Percentiles rank a stretch among this genome's conserved stretches.
phyloP scores from a whole-genome alignment of 2,888 invertebrate species.

The Oegoconia quadripuncta region DNA sequence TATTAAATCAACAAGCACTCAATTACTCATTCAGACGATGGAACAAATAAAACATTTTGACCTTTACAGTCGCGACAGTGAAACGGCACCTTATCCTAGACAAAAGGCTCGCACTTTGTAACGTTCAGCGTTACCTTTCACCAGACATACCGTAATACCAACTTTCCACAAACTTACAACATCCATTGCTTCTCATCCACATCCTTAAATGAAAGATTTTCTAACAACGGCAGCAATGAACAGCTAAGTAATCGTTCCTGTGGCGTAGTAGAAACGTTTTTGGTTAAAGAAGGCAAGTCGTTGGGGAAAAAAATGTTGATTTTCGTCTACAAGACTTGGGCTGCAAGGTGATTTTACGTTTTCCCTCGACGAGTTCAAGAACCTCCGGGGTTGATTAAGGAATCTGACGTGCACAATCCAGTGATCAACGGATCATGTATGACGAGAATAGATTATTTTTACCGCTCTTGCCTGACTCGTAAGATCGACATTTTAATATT shows the following conservation, averaged over 20 bases:
- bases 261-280: constrained; percentile 41
- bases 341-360: not conserved
- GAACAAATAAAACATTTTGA: not conserved
- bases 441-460: too few species aligned
- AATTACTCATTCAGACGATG: not conserved
- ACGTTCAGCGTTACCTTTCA: constrained; percentile 67
- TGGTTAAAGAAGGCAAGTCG: constrained; percentile 38
- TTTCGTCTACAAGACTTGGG: constrained; percentile 43
- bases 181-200: constrained; percentile 36
- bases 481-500: too few species aligned
- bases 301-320: constrained; percentile 62
- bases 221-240: constrained; percentile 31
- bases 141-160: constrained; percentile 35
- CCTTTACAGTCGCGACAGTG: constrained; percentile 18
- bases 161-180: constrained; percentile 19
- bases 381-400: too few species aligned
- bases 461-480: too few species aligned
- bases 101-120: constrained; percentile 78
- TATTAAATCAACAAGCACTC: too few species aligned
- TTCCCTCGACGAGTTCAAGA: too few species aligned
- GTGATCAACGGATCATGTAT: too few species aligned
- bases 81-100: constrained; percentile 56
- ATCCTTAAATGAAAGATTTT: too few species aligned
- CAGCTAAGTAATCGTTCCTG: not conserved
- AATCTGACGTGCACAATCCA: too few species aligned